Percentiles rank a stretch among this genome's conserved stretches.
Conservation (phyloP, 2,113 vertebrate genomes). For the Tyto alba region DNA sequence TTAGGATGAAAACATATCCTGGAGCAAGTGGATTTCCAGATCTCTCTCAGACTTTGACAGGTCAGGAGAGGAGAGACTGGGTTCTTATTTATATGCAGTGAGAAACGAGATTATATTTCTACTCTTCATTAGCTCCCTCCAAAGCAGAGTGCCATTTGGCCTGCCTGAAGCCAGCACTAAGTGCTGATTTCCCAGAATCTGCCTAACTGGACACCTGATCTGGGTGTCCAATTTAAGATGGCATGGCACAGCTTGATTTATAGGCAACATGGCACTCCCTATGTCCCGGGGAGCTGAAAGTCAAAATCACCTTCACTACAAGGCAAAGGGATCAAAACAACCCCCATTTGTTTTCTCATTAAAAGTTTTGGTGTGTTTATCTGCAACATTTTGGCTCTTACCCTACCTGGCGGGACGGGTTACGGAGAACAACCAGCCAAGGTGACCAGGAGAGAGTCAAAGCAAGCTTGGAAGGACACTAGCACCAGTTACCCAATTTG, state of each 20-base stretch:
- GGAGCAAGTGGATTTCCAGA: not conserved
- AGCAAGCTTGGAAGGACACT: not conserved
- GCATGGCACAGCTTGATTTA: not conserved
- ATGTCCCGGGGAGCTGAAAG: not conserved
- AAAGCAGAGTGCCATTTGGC: not conserved
- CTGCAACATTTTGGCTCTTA: not conserved
- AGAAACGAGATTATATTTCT: not conserved
- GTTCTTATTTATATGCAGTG: not conserved
- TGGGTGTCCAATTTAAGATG: not conserved
- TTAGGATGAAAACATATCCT: not conserved
- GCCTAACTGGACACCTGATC: not conserved
- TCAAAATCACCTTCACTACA: not conserved
- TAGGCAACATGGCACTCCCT: not conserved
- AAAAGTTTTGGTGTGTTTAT: not conserved
- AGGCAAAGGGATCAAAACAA: not conserved
- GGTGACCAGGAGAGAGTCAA: not conserved
- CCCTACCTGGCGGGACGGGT: not conserved
- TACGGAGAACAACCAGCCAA: not conserved
- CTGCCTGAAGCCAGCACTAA: not conserved
- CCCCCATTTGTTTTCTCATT: fast-evolving
- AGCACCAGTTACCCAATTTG: not conserved
- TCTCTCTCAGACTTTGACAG: not conserved
- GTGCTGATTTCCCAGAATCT: not conserved
- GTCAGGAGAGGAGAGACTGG: not conserved
- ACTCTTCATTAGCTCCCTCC: not conserved